Evolutionary conservation across 2,888 invertebrate species (phyloP), one percentile per base, ranked within the genome.

Genomic region (Drosophila picticornis): DNA sequence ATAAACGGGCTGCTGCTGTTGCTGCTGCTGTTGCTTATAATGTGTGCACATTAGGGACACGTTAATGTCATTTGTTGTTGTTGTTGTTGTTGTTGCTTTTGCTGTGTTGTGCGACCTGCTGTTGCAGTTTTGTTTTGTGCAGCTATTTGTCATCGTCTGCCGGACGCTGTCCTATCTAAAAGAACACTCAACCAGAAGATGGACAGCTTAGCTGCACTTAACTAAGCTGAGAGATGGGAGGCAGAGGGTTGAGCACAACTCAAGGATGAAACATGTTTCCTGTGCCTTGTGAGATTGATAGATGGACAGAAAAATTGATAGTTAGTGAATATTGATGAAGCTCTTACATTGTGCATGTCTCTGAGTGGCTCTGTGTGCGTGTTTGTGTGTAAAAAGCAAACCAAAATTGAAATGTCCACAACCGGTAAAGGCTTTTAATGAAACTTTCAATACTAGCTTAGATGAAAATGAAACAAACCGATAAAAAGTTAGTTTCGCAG

Each of bases 41-140:
- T 89, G 83, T 85, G 83, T 74, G 63, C 83, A 77, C 88, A 88
- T 83, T 83, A 79, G 80, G 76, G 78, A 75, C 77, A 71, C 80
- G 83, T 73, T 80, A 75, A 83, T 88, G 76, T 64, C 76, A 70
- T 70, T 72, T 59, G 32, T 4, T 62, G 40, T 38, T 58, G 50
- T 31, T 66, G 51, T 9, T 64, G 55, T 19, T 77, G 22, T 56
- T 57, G 50, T 31, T 56, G 60, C 16, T 53, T n/a, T 13, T 27
- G 29, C 16, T 22, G 29, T 43, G 36, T 66, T 69, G 75, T 72
- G 50, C 40, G 52, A 58, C 66, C 83, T 75, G 72, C 63, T 82
- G 83, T 75, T 80, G 80, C 90, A 89, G 64, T 76, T 81, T 60
- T 68, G 75, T 76, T 77, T 73, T 76, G 70, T 60, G 58, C 71